A percentile compares a stretch with the other conserved stretches of the same genome.
These are phyloP conservation scores for Hypotaenidia okinawae DNA, from an alignment of 2,797 vertebrate genomes.

Conservation along the genomic window DNA sequence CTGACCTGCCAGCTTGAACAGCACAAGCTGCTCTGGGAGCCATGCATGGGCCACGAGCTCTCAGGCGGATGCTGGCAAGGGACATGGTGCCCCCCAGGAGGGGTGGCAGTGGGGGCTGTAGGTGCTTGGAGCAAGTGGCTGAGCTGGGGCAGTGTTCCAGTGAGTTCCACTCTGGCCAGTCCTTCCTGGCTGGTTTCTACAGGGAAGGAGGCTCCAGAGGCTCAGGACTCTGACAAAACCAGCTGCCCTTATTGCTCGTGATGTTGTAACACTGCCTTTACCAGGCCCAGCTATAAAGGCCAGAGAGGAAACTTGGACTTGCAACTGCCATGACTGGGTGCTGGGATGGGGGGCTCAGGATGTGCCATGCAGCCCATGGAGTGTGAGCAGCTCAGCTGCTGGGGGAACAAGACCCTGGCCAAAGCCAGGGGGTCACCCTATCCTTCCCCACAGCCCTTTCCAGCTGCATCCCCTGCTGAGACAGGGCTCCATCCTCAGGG, in stretches of 20 bases:
- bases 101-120: rapidly evolving
- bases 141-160: neutral
- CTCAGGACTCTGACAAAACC: neutral
- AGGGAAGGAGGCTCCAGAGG: neutral
- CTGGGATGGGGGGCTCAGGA: rapidly evolving
- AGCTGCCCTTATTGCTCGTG: rapidly evolving
- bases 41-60: rapidly evolving
- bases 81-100: rapidly evolving
- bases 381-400: neutral
- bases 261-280: rapidly evolving
- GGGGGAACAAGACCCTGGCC: neutral
- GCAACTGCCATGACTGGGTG: rapidly evolving
- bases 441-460: neutral
- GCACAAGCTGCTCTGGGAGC: rapidly evolving
- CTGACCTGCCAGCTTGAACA: rapidly evolving
- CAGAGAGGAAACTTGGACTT: rapidly evolving
- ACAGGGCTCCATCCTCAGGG: neutral
- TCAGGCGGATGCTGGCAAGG: neutral
- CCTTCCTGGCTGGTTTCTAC: neutral
- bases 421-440: neutral
- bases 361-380: neutral
- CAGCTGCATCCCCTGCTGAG: rapidly evolving
- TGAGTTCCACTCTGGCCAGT: neutral
- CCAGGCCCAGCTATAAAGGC: neutral
- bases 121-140: neutral